Evolutionary conservation across 2,888 invertebrate species (phyloP).

Genomic region (Drosophila mercatorum): DNA sequence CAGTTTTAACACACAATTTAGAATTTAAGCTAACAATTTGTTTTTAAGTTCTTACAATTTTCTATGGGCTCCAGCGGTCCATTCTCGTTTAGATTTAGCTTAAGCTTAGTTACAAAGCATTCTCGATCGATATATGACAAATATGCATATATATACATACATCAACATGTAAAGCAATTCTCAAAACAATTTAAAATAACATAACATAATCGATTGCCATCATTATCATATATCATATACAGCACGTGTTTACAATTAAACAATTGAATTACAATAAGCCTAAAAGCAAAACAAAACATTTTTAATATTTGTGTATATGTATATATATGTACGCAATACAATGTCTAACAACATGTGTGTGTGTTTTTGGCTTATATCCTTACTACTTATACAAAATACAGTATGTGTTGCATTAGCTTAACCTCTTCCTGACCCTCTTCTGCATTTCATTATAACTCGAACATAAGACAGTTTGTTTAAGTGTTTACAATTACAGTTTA

Average conservation of each 20-base stretch:
- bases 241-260: constrained; percentile 60
- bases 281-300: constrained; percentile 69
- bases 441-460: constrained; percentile 36
- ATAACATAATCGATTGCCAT: constrained; percentile 64
- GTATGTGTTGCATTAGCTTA: constrained; percentile 35
- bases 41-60: constrained; percentile 19
- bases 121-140: constrained; percentile 30
- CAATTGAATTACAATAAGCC: constrained; percentile 68
- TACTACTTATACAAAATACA: constrained; percentile 49
- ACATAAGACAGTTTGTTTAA: constrained; percentile 51
- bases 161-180: constrained; percentile 35
- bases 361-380: constrained; percentile 50
- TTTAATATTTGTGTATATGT: constrained; percentile 22
- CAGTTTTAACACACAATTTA: constrained; percentile 39
- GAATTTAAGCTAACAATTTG: constrained; percentile 54
- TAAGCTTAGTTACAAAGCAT: constrained; percentile 51
- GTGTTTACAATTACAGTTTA: constrained; percentile 44
- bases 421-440: constrained; percentile 4
- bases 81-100: constrained; percentile 42
- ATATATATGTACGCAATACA: constrained; percentile 24
- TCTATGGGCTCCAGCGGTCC: constrained; percentile 16
- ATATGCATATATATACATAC: constrained; percentile 25
- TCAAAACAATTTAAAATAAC: constrained; percentile 70
- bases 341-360: constrained; percentile 37
- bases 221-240: constrained; percentile 54